Evolutionary conservation across 2,113 vertebrate species (phyloP).

Genomic region (Ophthalmotilapia sp.): DNA sequence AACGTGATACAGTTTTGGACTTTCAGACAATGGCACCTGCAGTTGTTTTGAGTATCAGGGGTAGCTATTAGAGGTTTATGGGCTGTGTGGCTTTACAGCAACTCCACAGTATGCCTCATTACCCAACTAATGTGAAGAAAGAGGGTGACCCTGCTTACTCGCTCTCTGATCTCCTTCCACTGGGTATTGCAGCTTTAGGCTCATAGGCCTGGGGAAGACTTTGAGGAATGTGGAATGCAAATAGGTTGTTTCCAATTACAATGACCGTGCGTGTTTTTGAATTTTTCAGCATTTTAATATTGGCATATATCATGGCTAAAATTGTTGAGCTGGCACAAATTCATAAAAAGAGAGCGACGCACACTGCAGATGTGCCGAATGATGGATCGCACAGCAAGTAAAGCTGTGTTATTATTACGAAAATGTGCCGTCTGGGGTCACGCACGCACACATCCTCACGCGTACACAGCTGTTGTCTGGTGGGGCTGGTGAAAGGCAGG

Average conservation of each 20-base stretch:
- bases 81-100: slow-evolving; percentile 46
- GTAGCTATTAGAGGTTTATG: slow-evolving; percentile 43
- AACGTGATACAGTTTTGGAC: not conserved
- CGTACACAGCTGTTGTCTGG: not conserved
- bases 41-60: slow-evolving; percentile 13
- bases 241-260: not conserved
- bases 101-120: slow-evolving; percentile 51
- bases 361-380: not conserved
- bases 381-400: not conserved
- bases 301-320: not conserved
- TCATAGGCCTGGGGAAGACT: not conserved
- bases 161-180: slow-evolving; percentile 13
- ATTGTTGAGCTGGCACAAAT: not conserved
- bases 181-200: slow-evolving; percentile 11
- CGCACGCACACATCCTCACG: not conserved
- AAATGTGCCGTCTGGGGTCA: not conserved
- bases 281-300: not conserved
- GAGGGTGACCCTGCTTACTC: slow-evolving; percentile 54
- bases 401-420: not conserved
- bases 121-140: slow-evolving; percentile 54
- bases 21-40: not conserved
- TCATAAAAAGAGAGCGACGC: not conserved
- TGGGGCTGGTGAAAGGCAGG: not conserved
- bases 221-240: not conserved
- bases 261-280: not conserved